Evolutionary conservation across 2,888 invertebrate species (phyloP).

Genomic region (Drosophila picticornis): DNA sequence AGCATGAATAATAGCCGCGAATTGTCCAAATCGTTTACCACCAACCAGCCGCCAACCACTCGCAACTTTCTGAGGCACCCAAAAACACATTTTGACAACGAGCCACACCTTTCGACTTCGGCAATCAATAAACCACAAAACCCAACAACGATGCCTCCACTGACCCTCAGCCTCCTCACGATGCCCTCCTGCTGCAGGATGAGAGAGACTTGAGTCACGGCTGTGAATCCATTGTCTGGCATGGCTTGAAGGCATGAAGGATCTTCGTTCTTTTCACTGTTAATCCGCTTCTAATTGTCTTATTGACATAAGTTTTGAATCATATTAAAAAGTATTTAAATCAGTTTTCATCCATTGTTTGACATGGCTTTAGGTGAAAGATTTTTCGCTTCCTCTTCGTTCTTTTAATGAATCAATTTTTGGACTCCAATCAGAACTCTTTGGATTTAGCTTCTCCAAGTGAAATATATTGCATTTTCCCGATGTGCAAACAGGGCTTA

Average conservation of each 20-base stretch:
- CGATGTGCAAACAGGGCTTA: neutral
- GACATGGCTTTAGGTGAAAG: no score
- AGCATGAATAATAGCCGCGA: conserved; percentile 68
- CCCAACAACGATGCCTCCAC: conserved; percentile 8
- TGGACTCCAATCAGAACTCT: neutral
- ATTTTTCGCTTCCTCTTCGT: no score
- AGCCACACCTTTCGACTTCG: conserved; percentile 58
- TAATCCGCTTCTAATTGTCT: neutral
- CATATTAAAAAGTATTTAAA: no score
- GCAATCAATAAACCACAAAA: conserved; percentile 40
- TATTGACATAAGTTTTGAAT: neutral
- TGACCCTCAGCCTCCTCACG: conserved; percentile 4
- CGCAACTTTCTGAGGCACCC: conserved; percentile 51
- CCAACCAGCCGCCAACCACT: conserved; percentile 14
- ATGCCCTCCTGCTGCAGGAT: conserved; percentile 41
- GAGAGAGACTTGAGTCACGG: neutral
- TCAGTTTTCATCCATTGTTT: no score
- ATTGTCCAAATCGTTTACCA: conserved; percentile 69
- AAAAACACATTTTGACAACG: conserved; percentile 54
- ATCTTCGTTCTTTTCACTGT: neutral
- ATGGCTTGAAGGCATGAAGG: neutral
- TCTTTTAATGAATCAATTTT: neutral
- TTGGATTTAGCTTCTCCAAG: neutral
- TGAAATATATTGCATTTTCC: neutral
- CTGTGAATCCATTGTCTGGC: neutral